phyloP scores from a whole-genome alignment of 2,797 vertebrate species.

The Urosaurus nigricauda region DNA sequence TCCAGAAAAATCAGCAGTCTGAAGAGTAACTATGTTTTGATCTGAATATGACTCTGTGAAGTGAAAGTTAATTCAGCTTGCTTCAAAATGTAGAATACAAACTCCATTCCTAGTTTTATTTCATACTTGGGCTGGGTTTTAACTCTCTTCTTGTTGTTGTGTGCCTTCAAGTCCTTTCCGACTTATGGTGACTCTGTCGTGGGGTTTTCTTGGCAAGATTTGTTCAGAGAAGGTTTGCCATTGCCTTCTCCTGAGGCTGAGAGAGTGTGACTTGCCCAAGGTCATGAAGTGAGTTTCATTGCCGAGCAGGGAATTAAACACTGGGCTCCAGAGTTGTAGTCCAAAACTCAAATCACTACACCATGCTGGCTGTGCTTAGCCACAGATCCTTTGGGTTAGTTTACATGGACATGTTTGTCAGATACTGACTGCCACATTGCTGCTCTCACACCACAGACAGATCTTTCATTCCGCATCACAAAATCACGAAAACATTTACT shows the following conservation, averaged over 20 bases:
- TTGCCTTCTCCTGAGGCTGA: no score
- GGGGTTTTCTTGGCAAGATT: no score
- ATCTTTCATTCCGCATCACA: background rate
- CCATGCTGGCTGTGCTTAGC: background rate
- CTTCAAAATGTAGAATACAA: background rate
- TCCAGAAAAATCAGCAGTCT: background rate
- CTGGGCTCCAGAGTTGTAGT: no score
- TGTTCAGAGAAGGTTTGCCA: no score
- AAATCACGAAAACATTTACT: background rate
- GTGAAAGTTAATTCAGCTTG: background rate
- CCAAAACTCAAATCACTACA: no score
- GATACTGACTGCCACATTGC: background rate
- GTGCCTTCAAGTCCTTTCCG: no score
- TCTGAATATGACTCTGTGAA: background rate
- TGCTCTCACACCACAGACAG: constrained; percentile 1
- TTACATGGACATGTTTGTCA: background rate
- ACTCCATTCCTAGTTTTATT: background rate
- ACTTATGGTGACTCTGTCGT: no score
- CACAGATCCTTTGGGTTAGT: background rate
- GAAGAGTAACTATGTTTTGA: background rate
- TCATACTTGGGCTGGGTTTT: background rate
- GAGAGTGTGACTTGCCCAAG: no score
- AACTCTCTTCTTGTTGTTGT: background rate
- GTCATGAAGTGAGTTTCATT: no score
- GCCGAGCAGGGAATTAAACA: no score